Evolutionary conservation across 2,888 invertebrate genomes (phyloP), one percentile per base, ranked within the genome.

Genomic region (Sesia bembeciformis): DNA sequence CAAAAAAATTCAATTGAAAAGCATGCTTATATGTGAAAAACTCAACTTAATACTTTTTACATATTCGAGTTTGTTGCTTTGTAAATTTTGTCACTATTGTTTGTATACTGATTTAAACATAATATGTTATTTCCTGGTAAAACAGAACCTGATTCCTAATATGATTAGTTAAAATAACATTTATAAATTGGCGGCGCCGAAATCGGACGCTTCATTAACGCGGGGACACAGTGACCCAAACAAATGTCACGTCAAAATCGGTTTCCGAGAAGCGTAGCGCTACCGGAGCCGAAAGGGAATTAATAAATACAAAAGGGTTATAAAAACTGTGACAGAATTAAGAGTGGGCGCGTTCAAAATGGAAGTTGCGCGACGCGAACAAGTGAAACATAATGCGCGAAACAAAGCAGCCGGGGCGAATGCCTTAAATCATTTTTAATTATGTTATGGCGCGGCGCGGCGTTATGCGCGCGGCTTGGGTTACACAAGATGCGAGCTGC

Each of bases 391-490:
- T 86, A 86, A 89, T 81, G 89, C 89, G 89, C 86, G 88, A 89
- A 89, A 89, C 87, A 89, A 89, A 88, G 88, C 89, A 88, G 89
- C 85, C 89, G 88, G 82, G 84, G 87, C 89, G 87, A 87, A 88
- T 86, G 87, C 86, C 78, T 86, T 89, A 89, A 89, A 89, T 89
- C 89, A 89, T 88, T 89, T 89, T 89, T 89, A 89, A 89, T 89
- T 89, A 89, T 89, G 89, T 89, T 89, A 89, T 89, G 89, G 89
- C 86, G 66, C 76, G 53, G 40, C 43, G 23, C 50, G 50, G n/a
- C 49, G 53, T 40, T 23, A 39, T 51, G 50, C 43, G 46, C 50
- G 51, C 53, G 80, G 76, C 70, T 84, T 73, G 74, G 77, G 79
- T 83, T 84, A 80, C 84, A 67, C 58, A 67, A 64, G 64, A 60